phyloP scores from a whole-genome alignment of 2,797 vertebrate species.

The Salarias fasciatus region DNA sequence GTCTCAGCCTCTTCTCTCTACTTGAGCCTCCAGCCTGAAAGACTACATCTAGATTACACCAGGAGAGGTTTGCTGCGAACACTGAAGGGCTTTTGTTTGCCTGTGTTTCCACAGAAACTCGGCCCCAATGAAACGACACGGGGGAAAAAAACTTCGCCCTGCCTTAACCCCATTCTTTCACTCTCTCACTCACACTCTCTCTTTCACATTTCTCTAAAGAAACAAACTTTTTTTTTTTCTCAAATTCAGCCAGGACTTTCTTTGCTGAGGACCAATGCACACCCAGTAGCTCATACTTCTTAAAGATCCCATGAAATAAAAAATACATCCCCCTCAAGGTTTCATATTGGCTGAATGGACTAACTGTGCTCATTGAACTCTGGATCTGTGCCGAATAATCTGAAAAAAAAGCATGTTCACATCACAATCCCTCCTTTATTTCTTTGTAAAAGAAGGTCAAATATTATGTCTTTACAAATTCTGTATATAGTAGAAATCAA shows the following conservation, averaged over 20 bases:
- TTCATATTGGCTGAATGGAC: too few species aligned
- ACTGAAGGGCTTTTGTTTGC: slow-evolving; percentile 85
- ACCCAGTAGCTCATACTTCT: slow-evolving; percentile 30
- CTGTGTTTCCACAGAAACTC: slow-evolving; percentile 82
- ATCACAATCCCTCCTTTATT: too few species aligned
- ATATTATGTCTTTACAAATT: too few species aligned
- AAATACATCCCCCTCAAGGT: too few species aligned
- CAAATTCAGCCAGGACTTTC: slow-evolving; percentile 23
- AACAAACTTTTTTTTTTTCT: slow-evolving; percentile 42
- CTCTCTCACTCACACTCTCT: slow-evolving; percentile 18
- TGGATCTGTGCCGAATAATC: too few species aligned
- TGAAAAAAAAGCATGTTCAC: too few species aligned
- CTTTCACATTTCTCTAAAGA: slow-evolving; percentile 37
- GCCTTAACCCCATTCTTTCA: slow-evolving; percentile 50
- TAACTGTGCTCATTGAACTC: too few species aligned
- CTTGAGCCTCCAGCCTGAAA: slow-evolving; percentile 74
- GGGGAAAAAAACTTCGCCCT: slow-evolving; percentile 69
- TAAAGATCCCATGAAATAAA: too few species aligned
- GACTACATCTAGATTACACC: slow-evolving; percentile 80
- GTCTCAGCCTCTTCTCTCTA: slow-evolving; percentile 51
- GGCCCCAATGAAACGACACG: slow-evolving; percentile 65
- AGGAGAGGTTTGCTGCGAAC: slow-evolving; percentile 65
- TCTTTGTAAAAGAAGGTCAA: too few species aligned
- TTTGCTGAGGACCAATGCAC: slow-evolving; percentile 36
- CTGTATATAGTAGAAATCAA: too few species aligned